Evolutionary conservation across 2,113 vertebrate genomes (phyloP).

Genomic region (Noturus placidus): DNA sequence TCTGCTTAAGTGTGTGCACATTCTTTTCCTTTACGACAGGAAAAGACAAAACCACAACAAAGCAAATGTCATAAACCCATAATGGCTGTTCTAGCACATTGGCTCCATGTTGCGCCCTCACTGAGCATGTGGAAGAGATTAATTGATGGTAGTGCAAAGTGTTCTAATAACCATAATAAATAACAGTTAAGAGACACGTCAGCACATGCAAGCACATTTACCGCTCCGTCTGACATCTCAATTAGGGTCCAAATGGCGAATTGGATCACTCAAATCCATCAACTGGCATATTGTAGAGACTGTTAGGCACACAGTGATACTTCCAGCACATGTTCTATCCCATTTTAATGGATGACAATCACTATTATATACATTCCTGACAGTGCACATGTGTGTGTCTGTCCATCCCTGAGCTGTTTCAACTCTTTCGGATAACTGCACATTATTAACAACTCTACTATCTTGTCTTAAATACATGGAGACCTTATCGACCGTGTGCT

Average conservation of each 20-base stretch:
- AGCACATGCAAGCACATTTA: slow-evolving; percentile 30
- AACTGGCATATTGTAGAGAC: background rate
- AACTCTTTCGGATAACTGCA: background rate
- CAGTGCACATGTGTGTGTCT: slow-evolving; percentile 10
- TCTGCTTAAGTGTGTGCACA: background rate
- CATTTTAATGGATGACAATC: slow-evolving; percentile 21
- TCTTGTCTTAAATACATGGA: background rate
- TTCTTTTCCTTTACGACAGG: slow-evolving; percentile 23
- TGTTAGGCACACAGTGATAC: slow-evolving; percentile 2
- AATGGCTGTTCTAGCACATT: slow-evolving; percentile 43
- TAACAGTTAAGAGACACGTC: slow-evolving; percentile 46
- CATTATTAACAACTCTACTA: background rate
- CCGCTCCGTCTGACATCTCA: slow-evolving; percentile 35
- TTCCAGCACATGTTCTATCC: slow-evolving; percentile 14
- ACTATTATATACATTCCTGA: slow-evolving; percentile 7
- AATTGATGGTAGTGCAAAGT: slow-evolving; percentile 34
- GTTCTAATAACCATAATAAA: slow-evolving; percentile 49
- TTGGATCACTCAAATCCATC: slow-evolving; percentile 40
- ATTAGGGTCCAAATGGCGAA: slow-evolving; percentile 43
- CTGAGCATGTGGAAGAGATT: slow-evolving; percentile 40
- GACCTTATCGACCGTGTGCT: background rate
- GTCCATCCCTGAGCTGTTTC: slow-evolving; percentile 4
- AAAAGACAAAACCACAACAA: slow-evolving; percentile 34
- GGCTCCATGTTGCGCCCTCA: slow-evolving; percentile 29
- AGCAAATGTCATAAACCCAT: slow-evolving; percentile 29